phyloP scores from a whole-genome alignment of 2,113 vertebrate species.

The Ovis canadensis region DNA sequence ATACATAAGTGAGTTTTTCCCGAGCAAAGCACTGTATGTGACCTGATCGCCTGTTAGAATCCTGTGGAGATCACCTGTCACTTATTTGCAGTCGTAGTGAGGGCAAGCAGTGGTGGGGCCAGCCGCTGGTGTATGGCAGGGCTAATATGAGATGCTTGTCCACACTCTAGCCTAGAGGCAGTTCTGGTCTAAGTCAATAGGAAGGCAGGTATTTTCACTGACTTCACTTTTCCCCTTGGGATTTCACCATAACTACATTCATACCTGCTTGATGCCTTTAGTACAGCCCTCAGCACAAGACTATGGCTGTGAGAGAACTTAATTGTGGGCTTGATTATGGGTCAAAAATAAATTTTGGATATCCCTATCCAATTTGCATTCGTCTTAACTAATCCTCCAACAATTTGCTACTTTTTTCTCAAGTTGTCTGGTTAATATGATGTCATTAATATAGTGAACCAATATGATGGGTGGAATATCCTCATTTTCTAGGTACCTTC shows the following conservation, averaged over 20 bases:
- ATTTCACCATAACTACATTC: not conserved
- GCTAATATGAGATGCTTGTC: not conserved
- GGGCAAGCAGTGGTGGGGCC: not conserved
- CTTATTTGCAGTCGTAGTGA: constrained; percentile 43
- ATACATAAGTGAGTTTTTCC: constrained; percentile 79
- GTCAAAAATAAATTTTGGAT: not conserved
- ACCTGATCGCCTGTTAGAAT: constrained; percentile 52
- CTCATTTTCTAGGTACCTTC: not conserved
- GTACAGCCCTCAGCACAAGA: not conserved
- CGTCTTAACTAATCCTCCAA: not conserved
- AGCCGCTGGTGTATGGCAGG: not conserved
- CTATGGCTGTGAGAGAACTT: not conserved
- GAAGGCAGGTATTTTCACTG: not conserved
- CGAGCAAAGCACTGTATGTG: constrained; percentile 60
- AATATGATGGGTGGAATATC: not conserved
- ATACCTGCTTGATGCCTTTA: not conserved
- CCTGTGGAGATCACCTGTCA: constrained; percentile 57
- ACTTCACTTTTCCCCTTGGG: not conserved
- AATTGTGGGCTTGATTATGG: not conserved
- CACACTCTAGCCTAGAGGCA: not conserved
- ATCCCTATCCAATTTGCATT: not conserved
- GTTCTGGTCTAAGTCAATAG: not conserved
- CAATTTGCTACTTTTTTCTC: not conserved
- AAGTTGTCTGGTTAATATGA: not conserved
- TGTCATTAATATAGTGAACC: not conserved